phyloP scores from a whole-genome alignment of 2,113 vertebrate species.

The Astur gentilis region DNA sequence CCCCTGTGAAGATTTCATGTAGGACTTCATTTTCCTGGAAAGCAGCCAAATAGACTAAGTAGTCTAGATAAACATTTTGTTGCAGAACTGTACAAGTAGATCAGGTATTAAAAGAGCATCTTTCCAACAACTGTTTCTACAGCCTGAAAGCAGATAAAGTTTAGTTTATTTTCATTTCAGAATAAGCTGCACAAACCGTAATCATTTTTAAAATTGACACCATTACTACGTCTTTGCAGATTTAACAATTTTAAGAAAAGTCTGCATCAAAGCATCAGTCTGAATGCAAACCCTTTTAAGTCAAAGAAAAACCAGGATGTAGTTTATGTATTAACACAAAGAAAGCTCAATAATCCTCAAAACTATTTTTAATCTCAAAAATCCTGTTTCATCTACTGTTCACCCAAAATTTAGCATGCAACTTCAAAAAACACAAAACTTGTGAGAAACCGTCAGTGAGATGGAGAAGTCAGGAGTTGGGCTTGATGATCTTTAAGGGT shows the following conservation, averaged over 20 bases:
- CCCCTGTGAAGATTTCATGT: not conserved
- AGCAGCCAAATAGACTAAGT: not conserved
- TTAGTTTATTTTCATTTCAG: not conserved
- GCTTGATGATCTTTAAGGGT: not conserved
- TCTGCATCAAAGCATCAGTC: not conserved
- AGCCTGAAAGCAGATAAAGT: not conserved
- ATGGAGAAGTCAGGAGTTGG: not conserved
- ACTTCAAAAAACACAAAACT: not conserved
- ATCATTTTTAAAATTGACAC: not conserved
- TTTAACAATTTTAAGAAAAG: not conserved
- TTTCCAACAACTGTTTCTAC: not conserved
- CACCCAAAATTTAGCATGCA: not conserved
- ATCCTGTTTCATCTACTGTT: not conserved
- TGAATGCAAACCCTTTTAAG: not conserved
- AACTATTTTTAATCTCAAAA: not conserved
- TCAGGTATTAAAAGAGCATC: not conserved
- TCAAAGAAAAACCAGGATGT: not conserved
- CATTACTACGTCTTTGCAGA: not conserved
- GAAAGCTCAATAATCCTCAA: not conserved
- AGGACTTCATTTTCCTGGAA: not conserved
- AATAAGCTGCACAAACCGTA: not conserved
- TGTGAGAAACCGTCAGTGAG: not conserved
- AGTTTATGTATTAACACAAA: not conserved
- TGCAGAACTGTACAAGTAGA: not conserved
- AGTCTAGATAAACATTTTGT: not conserved